phyloP scores from a whole-genome alignment of 2,113 vertebrate genomes.

The Candoia aspera region DNA sequence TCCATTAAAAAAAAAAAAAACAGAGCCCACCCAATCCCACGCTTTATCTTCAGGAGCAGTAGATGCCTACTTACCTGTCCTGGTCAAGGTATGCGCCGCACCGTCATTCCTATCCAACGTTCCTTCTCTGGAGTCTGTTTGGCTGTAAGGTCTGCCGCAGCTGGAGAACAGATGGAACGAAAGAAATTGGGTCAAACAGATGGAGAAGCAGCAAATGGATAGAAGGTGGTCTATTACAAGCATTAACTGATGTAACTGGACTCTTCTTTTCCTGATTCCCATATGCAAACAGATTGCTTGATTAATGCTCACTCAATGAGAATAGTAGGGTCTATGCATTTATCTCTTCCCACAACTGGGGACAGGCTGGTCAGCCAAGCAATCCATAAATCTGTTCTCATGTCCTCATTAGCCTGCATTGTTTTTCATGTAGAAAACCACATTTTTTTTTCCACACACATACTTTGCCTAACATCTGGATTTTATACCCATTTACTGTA shows the following conservation, averaged over 20 bases:
- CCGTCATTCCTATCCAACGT: constrained; percentile 75
- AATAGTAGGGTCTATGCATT: background rate
- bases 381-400: background rate
- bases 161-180: constrained; percentile 73
- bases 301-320: background rate
- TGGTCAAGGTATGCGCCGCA: constrained; percentile 67
- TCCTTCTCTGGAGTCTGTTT: constrained; percentile 76
- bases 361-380: background rate
- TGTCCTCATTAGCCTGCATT: background rate
- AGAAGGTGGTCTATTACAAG: background rate
- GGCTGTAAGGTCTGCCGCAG: constrained; percentile 90
- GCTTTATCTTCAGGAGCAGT: background rate
- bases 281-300: background rate
- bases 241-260: background rate
- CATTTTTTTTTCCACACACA: background rate
- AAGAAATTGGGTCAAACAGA: background rate
- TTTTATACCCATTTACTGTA: background rate
- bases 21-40: background rate
- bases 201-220: background rate
- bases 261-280: background rate
- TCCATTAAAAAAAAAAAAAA: background rate
- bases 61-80: constrained; percentile 77
- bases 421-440: background rate
- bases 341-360: background rate
- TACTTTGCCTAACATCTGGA: background rate